Percentiles rank a stretch among this genome's conserved stretches.
phyloP scores from a whole-genome alignment of 2,113 vertebrate species.

The Craseonycteris thonglongyai region DNA sequence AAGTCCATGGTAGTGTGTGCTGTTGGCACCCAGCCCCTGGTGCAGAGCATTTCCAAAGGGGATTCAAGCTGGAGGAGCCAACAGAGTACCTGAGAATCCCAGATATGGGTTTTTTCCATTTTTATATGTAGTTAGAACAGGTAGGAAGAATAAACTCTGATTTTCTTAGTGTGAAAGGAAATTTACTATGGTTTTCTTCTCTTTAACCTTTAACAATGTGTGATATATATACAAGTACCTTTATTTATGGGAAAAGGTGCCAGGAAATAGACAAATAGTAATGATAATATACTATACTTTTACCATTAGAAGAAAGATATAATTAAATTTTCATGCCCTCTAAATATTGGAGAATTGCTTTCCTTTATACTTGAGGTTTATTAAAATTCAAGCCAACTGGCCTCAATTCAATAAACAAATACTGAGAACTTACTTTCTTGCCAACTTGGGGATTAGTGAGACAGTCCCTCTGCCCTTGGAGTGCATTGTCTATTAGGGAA shows the following conservation, averaged over 20 bases:
- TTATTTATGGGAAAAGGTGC: background rate
- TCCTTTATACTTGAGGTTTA: conserved; percentile 39
- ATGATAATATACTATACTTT: conserved; percentile 5
- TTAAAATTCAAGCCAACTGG: conserved; percentile 46
- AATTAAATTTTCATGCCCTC: conserved; percentile 49
- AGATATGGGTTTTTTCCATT: background rate
- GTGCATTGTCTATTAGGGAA: background rate
- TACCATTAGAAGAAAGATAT: conserved; percentile 1
- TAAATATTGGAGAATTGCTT: conserved; percentile 33
- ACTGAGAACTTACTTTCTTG: conserved; percentile 36
- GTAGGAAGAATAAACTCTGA: background rate
- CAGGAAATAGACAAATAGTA: conserved; percentile 22
- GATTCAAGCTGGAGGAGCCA: background rate
- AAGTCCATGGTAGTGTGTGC: rapidly evolving
- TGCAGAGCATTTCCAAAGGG: background rate
- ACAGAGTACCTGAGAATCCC: background rate
- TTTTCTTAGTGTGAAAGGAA: conserved; percentile 12
- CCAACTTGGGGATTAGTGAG: background rate
- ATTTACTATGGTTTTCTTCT: background rate
- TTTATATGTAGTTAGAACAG: background rate
- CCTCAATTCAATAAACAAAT: conserved; percentile 43
- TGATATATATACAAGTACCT: background rate
- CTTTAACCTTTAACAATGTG: background rate
- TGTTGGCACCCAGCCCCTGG: background rate
- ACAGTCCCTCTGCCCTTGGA: background rate